Conservation (phyloP, 2,113 vertebrate species). For the Delphinus delphis region DNA sequence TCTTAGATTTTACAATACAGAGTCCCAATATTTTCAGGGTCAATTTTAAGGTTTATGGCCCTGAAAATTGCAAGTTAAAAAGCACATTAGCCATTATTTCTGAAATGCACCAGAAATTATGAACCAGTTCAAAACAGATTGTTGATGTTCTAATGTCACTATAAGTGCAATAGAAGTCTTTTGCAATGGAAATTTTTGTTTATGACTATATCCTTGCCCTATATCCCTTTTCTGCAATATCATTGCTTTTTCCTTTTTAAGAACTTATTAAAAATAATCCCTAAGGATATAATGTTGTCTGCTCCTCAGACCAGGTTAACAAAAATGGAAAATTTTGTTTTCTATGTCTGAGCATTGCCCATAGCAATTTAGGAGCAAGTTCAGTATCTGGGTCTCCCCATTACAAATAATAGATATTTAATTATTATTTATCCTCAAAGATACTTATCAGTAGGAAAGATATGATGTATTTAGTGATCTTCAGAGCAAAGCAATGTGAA, state of each 20-base stretch:
- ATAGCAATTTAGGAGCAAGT: not conserved
- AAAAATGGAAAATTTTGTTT: slow-evolving; percentile 24
- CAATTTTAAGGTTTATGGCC: slow-evolving; percentile 54
- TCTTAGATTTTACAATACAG: slow-evolving; percentile 57
- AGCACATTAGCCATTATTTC: slow-evolving; percentile 43
- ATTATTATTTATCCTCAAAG: slow-evolving; percentile 33
- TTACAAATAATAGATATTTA: not conserved
- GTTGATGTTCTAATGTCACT: not conserved
- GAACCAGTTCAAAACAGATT: slow-evolving; percentile 35
- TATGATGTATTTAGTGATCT: not conserved
- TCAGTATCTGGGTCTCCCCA: not conserved
- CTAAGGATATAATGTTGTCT: not conserved
- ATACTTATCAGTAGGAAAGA: not conserved
- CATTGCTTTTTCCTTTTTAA: slow-evolving; percentile 1
- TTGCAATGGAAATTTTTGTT: slow-evolving; percentile 30
- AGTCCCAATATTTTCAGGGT: slow-evolving; percentile 45
- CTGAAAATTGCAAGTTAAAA: slow-evolving; percentile 54
- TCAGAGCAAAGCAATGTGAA: slow-evolving; percentile 42
- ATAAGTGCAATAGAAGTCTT: slow-evolving; percentile 2
- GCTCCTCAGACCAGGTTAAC: not conserved
- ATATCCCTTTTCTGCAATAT: not conserved
- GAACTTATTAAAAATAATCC: slow-evolving; percentile 34
- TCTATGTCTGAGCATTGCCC: slow-evolving; percentile 38
- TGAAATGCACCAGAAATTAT: slow-evolving; percentile 39
- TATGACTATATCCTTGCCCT: not conserved